Base-by-base conservation (phyloP, 2,113 vertebrate genomes). In the Leuciscus idus region DNA sequence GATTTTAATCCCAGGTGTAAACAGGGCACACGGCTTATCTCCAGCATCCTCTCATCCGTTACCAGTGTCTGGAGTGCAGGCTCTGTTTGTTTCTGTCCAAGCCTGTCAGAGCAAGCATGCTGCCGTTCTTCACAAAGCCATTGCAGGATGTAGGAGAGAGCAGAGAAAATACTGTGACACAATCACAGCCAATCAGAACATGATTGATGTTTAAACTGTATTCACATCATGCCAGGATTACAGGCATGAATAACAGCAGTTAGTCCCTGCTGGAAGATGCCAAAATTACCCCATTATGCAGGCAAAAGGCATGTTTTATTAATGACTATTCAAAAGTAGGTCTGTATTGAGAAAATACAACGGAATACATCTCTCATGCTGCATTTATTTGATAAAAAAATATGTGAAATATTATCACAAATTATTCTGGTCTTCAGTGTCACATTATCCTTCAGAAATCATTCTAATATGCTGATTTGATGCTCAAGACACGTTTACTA, bases 11-110 rank as follows among this genome's bases (percentile, higher is more conserved):
- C 73, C 73, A 75, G 73, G 43, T 26, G 43, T 48, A 75, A 75
- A 75, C 72, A 46, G 36, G 30, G 12, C 6, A 1, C 43, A 1
- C 6, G 13, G n/a, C 6, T 75, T 75, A 75, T 75, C 43, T 75
- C 87, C 5, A 77, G 88, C 8, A 75, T n/a, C 88, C 85, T 23
- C 85, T 88, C n/a, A 87, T 88, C 48, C 88, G 81, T 33, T 96
- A 95, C 0, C 93, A 95, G 88, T 95, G 95, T 83, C 89, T 91
- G 11, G 95, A 95, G 6, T 95, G 94, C 84, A 92, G 93, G 23
- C 92, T 0, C 89, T 95, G 2, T 95, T 96, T 0, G 50, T 88
- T 72, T 94, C 91, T 13, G 94, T 94, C 46, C 92, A 93, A 9
- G 87, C 93, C n/a, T 95, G 95, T 94, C 88, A 95, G 36, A 46